These are phyloP conservation scores for Diplolepis rosae DNA, from an alignment of 2,888 invertebrate genomes.

Conservation along the genomic window DNA sequence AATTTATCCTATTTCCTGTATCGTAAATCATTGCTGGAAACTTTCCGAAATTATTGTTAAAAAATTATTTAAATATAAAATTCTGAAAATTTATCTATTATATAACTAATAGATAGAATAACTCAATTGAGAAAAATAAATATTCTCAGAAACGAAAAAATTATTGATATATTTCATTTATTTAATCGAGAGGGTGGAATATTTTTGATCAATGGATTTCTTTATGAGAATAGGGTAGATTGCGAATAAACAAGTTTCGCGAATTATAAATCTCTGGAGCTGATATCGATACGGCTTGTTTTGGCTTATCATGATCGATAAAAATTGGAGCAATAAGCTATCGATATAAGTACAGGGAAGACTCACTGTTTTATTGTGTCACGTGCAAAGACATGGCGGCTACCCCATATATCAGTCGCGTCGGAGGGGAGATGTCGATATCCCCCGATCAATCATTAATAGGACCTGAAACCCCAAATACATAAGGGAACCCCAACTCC, in stretches of 20 bases:
- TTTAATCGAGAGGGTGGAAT: neutral
- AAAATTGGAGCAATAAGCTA: constrained; percentile 60
- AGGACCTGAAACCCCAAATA: constrained; percentile 72
- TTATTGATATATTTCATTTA: too few species aligned
- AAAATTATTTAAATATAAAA: neutral
- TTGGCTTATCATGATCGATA: constrained; percentile 61
- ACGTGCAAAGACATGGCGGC: constrained; percentile 68
- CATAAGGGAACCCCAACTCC: constrained; percentile 57
- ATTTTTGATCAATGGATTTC: neutral
- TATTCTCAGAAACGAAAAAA: neutral
- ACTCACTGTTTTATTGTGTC: constrained; percentile 68
- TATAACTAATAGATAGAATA: neutral
- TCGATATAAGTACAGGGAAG: constrained; percentile 47
- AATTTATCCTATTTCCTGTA: too few species aligned
- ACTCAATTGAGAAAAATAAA: neutral
- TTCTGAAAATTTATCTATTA: neutral
- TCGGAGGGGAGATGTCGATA: constrained; percentile 72
- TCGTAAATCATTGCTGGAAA: too few species aligned
- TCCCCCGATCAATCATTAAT: constrained; percentile 74
- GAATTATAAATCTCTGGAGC: neutral
- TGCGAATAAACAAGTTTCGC: neutral
- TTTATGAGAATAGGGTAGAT: neutral
- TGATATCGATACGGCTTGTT: neutral
- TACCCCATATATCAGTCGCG: constrained; percentile 71
- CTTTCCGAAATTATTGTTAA: too few species aligned